Evolutionary conservation across 2,888 invertebrate species (phyloP).

Genomic region (Lobophora halterata): DNA sequence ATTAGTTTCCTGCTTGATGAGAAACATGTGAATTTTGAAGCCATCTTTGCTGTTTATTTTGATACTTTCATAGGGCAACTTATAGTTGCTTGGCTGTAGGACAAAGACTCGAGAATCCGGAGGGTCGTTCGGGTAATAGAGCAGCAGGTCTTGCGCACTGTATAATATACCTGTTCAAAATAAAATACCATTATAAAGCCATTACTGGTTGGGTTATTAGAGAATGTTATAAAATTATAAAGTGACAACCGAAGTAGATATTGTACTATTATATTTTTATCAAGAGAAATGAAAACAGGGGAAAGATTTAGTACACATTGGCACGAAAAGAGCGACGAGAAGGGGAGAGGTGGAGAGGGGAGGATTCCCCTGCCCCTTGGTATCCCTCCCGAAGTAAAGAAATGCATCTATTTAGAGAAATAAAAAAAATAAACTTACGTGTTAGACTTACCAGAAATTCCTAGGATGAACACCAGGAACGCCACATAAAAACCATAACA

Average conservation of each 20-base stretch:
- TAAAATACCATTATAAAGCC: constrained; percentile 4
- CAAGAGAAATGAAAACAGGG: too few relatives aligned
- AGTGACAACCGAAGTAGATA: too few relatives aligned
- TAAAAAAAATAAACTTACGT: constrained; percentile 8
- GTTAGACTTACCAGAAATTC: constrained; percentile 83
- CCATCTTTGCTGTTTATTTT: constrained; percentile 86
- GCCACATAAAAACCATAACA: constrained; percentile 89
- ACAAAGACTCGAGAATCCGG: constrained; percentile 93
- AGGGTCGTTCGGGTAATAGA: constrained; percentile 95
- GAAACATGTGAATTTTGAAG: constrained; percentile 89
- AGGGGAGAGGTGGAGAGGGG: too few relatives aligned
- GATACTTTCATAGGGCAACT: constrained; percentile 93
- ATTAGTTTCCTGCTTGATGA: constrained; percentile 87
- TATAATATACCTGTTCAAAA: constrained; percentile 87
- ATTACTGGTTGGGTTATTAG: too few relatives aligned
- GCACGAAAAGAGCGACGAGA: too few relatives aligned
- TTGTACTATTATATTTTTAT: too few relatives aligned
- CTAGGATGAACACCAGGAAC: constrained; percentile 84
- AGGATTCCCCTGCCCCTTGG: too few relatives aligned
- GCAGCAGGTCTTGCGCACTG: constrained; percentile 90
- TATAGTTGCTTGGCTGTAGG: constrained; percentile 91
- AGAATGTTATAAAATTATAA: too few relatives aligned
- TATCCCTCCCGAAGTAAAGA: too few relatives aligned
- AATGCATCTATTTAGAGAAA: too few relatives aligned
- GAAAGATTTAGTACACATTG: too few relatives aligned